Evolutionary conservation across 2,888 invertebrate genomes (phyloP).

Genomic region (Caenorhabditis becei): DNA sequence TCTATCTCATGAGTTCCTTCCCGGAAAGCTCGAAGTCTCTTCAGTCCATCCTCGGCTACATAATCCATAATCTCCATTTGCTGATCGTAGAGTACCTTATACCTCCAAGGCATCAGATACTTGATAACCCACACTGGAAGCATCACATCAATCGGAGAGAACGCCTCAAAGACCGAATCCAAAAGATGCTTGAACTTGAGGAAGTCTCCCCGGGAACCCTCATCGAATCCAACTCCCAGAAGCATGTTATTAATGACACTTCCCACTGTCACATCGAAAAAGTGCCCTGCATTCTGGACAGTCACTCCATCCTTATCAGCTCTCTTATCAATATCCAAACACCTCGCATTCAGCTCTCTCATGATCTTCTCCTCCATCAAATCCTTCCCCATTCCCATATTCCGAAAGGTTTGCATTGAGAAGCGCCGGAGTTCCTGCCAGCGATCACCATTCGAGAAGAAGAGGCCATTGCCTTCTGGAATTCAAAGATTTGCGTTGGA

Average conservation of each 20-base stretch:
- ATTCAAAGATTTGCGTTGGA: neutral
- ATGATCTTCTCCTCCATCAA: constrained; percentile 60
- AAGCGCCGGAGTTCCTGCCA: constrained; percentile 55
- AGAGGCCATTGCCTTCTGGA: constrained; percentile 49
- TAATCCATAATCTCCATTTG: constrained; percentile 20
- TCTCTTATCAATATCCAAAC: neutral
- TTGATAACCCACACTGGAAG: constrained; percentile 23
- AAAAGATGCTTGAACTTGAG: no score
- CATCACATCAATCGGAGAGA: neutral
- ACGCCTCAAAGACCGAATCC: neutral
- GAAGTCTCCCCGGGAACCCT: neutral
- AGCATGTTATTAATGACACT: constrained; percentile 42
- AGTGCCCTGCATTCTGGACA: constrained; percentile 22
- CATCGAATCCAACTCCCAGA: constrained; percentile 25
- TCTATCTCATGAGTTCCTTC: constrained; percentile 38
- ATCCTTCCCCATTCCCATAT: no score
- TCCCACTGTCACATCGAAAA: no score
- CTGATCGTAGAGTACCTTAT: neutral
- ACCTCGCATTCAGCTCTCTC: constrained; percentile 39
- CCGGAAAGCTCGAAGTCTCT: constrained; percentile 10
- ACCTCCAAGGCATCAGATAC: constrained; percentile 3
- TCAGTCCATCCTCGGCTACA: constrained; percentile 25
- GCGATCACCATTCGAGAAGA: constrained; percentile 25
- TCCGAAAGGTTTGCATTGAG: constrained; percentile 50
- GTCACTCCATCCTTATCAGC: constrained; percentile 6